Percentiles rank a stretch among this genome's conserved stretches.
These are phyloP conservation scores for Carassius auratus DNA, from an alignment of 2,113 vertebrate genomes.

Conservation along the genomic window DNA sequence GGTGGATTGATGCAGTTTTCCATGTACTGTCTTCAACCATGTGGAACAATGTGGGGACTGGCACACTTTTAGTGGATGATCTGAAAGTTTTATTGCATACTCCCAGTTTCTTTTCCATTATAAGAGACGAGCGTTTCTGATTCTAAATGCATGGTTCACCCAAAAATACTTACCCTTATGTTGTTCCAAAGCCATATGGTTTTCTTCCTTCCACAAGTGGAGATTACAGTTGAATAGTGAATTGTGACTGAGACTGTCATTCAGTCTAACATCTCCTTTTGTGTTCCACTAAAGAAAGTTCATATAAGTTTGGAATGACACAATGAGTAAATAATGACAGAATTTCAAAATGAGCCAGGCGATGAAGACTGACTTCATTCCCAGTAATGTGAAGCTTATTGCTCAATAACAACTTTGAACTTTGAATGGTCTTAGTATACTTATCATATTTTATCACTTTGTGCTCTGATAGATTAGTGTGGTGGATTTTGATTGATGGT, in stretches of 20 bases:
- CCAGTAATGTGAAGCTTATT: constrained; percentile 1
- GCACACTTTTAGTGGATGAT: constrained; percentile 54
- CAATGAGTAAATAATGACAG: not conserved
- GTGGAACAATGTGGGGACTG: constrained; percentile 58
- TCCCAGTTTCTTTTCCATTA: constrained; percentile 46
- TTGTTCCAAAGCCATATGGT: not conserved
- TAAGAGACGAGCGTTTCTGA: constrained; percentile 7
- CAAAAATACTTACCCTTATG: not conserved
- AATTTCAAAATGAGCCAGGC: not conserved
- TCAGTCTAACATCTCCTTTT: constrained; percentile 32
- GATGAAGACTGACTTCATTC: constrained; percentile 3
- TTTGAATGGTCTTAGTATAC: not conserved
- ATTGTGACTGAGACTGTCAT: not conserved
- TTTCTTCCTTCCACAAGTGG: not conserved
- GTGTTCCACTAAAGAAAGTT: not conserved
- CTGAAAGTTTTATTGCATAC: constrained; percentile 52
- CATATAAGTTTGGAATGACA: not conserved
- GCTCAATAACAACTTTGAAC: constrained; percentile 30
- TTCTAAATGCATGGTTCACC: constrained; percentile 43
- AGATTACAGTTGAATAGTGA: constrained; percentile 18
- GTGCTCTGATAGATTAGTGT: not conserved
- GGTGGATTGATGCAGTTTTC: constrained; percentile 68
- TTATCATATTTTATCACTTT: not conserved
- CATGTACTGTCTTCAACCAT: constrained; percentile 61
- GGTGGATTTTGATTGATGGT: not conserved